Evolutionary conservation across 1,140 invertebrate genomes (phyloP), one percentile per base, ranked within the genome.

Genomic region (Bombyx mandarina): DNA sequence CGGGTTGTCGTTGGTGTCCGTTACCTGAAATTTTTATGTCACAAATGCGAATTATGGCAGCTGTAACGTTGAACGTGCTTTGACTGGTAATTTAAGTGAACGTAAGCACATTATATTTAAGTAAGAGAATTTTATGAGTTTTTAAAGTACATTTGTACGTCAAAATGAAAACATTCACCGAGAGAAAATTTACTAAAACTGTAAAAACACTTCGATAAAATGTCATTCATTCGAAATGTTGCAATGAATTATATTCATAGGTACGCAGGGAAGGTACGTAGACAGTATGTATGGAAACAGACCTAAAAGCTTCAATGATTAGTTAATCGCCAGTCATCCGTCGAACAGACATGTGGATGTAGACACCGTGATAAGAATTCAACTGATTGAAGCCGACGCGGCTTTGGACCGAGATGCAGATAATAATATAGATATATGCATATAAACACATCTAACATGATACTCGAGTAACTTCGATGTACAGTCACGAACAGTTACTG

Each of bases 1-100:
- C 2, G 95, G 92, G 81, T 98, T 98, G 89, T 99, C 97, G 77
- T 99, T 99, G 6, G 94, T 94, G 78, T 98, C 97, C 0, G 91
- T 93, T 43, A 98, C 94, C 95, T 97, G 89, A 49, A 85, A 73
- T 43, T 59, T 52, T 45, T 58, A 54, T 55, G 57, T 26, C 46
- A 56, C 35, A 56, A 35, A 48, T 56, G 47, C 53, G 44, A 44
- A 45, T 18, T 45, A 12, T n/a, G 48, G 48, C 22, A 49, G 48
- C n/a, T 18, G 48, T 9, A 49, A 5, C 9, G 12, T 47, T 47
- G 9, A 9, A 10, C 45, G 45, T 47, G 45, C 5, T 8, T 35
- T 35, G 26, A 35, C 26, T 2, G 26, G 26, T 35, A 35, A 35
- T 35, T 35, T 35, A 35, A 35, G 26, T 35, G 26, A 35, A 5